Base-by-base conservation (phyloP, 2,113 vertebrate species). In the Mesembrinibis cayennensis region DNA sequence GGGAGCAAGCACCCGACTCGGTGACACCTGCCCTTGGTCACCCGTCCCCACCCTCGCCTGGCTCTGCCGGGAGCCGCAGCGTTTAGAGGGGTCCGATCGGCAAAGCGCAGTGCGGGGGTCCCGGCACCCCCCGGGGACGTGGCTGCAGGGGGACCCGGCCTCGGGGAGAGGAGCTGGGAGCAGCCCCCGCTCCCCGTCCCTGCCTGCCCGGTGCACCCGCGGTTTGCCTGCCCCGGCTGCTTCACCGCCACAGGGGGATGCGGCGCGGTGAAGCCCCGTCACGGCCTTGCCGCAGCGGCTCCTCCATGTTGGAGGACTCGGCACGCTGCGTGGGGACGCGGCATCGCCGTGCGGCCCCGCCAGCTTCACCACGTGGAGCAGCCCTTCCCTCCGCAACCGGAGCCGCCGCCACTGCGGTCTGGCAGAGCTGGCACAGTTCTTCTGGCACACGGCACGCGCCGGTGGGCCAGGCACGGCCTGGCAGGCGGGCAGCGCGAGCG, bases 81-180 rank as follows among this genome's bases (percentile, higher is more conserved):
- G 0, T 45, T 36, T 8, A 8, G 14, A 30, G 22, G 14, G 6
- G 15, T 8, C 3, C 1, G 1, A 6, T 56, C 3, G 32, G n/a
- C 27, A 55, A n/a, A 79, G 53, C 5, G 0, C 19, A 23, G 26
- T 4, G 2, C 2, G 21, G 26, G 32, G 7, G 20, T 18, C 44
- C 44, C 0, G 0, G 29, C 55, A 69, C 11, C 32, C 13, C n/a
- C 7, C 0, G 0, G 40, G 36, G 40, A 59, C 0, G 2, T 2
- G 40, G 44, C 25, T 50, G 19, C 0, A 7, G 34, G n/a, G 67
- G 6, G 0, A 26, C 25, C 9, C 19, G 4, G 36, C 21, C 23
- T 4, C 4, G 9, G 49, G 55, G n/a, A 70, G 8, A 1, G 0
- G 30, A 63, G 49, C 53, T 27, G 42, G 42, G 34, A 17, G 42